Base-by-base conservation (phyloP, 2,888 invertebrate genomes). In the Tenthredo amoena region DNA sequence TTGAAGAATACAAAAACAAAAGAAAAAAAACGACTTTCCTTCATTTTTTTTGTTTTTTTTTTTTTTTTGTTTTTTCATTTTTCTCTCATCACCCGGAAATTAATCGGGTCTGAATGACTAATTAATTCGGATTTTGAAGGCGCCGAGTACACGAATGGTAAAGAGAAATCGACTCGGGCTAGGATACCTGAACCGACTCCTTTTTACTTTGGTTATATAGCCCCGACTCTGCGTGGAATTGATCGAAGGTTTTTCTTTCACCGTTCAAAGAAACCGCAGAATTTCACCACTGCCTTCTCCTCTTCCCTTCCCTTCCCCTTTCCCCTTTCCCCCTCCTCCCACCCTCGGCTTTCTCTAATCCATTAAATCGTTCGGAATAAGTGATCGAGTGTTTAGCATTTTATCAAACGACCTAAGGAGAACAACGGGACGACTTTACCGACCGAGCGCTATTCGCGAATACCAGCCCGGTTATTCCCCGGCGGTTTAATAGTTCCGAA, bases 291-390 rank as follows among this genome's bases (percentile, higher is more conserved):
- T 47, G 21, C n/a, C 31, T 68, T 65, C 55, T 3, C 47, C 1
- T 43, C 10, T 10, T 10, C 43, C 2, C 1, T 47, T 77, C 21
- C 58, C 62, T n/a, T n/a, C 77, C 55, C 12, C 47, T 1, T 43
- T 43, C 43, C 12, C 43, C 2, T 12, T 47, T 77, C 21, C 43
- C 62, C 31, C 21, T 43, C 34, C 58, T 34, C 65, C 18, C 65
- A 15, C 26, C 2, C 40, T 26, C 37, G n/a, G 62, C 74, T 50
- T 40, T 10, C 82, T 71, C 31, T 83, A 88, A 90, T 89, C 91
- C 91, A 91, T 91, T 91, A 91, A 91, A 90, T 88, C 89, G 89
- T 88, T 88, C 86, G 87, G 87, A 83, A 88, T 88, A 90, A 88
- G 89, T 88, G 89, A 89, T 88, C 86, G 87, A 87, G 87, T 88